These are phyloP conservation scores for Boulengeromyrus knoepffleri DNA, from an alignment of 2,113 vertebrate species.

Conservation along the genomic window DNA sequence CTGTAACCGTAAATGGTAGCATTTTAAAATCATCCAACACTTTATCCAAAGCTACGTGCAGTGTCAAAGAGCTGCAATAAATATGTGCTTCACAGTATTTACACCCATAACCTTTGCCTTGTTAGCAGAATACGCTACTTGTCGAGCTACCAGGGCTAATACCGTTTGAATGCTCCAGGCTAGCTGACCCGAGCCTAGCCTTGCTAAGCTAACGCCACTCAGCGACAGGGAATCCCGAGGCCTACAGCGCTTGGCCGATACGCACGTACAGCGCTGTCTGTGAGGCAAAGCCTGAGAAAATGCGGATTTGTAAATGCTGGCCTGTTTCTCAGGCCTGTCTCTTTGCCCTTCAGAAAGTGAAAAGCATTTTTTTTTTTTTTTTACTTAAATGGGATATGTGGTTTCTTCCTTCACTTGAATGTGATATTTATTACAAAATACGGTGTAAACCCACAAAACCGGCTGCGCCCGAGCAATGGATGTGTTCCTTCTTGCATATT, in stretches of 20 bases:
- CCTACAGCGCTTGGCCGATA: background rate
- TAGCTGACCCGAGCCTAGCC: background rate
- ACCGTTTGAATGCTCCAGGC: background rate
- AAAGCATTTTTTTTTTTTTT: background rate
- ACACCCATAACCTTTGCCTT: background rate
- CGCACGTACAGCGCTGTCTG: background rate
- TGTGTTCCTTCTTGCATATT: background rate
- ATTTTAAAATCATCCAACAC: background rate
- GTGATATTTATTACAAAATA: background rate
- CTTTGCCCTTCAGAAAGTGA: background rate
- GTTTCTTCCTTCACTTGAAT: background rate
- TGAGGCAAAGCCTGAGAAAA: background rate
- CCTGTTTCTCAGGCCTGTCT: background rate
- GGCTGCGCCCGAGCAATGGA: background rate
- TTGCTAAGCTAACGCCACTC: background rate
- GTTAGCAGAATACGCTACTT: background rate
- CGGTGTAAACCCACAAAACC: background rate
- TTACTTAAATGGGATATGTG: background rate
- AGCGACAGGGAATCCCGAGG: too few species aligned
- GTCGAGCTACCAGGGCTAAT: background rate
- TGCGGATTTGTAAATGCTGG: background rate
- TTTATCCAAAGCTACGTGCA: background rate
- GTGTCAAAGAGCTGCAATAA: background rate
- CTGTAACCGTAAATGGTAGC: background rate
- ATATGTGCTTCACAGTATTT: background rate